These are phyloP conservation scores for Montipora cactus DNA, from an alignment of 64 coral and sea anemone genomes.

Conservation along the genomic window DNA sequence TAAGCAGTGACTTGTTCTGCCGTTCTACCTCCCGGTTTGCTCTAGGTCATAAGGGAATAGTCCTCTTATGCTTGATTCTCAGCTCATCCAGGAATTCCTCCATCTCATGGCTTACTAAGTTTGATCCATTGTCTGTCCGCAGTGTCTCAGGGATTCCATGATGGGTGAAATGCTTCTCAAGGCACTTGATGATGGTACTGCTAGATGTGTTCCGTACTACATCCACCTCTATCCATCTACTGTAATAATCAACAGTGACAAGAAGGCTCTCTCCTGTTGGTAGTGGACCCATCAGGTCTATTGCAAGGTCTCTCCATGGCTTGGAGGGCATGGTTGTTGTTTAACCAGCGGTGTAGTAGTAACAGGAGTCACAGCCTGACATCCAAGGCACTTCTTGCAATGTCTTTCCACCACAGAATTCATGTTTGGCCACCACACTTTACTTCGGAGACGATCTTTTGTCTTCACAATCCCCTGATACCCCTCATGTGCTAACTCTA, in stretches of 20 bases:
- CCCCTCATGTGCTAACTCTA: too few relatives aligned
- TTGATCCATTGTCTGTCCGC: too few relatives aligned
- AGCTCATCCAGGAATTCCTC: too few relatives aligned
- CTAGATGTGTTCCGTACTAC: too few relatives aligned
- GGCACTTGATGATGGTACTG: too few relatives aligned
- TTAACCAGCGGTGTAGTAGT: neutral
- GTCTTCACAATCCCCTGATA: too few relatives aligned
- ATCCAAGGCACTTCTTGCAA: neutral
- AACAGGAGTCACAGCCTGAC: neutral
- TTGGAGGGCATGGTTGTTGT: neutral
- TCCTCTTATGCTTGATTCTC: too few relatives aligned
- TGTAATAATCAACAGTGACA: neutral
- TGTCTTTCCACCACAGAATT: neutral
- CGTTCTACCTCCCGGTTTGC: neutral
- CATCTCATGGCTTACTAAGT: too few relatives aligned
- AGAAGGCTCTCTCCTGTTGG: slow-evolving; percentile 6
- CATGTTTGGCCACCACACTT: slow-evolving; percentile 52
- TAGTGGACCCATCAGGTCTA: neutral
- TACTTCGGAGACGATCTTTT: neutral
- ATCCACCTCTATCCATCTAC: neutral
- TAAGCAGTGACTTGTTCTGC: neutral
- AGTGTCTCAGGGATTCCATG: too few relatives aligned
- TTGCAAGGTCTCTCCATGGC: slow-evolving; percentile 25
- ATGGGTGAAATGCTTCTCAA: too few relatives aligned
- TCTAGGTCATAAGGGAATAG: neutral